phyloP scores from a whole-genome alignment of 64 coral and sea anemone species.

The Porites australiensis region DNA sequence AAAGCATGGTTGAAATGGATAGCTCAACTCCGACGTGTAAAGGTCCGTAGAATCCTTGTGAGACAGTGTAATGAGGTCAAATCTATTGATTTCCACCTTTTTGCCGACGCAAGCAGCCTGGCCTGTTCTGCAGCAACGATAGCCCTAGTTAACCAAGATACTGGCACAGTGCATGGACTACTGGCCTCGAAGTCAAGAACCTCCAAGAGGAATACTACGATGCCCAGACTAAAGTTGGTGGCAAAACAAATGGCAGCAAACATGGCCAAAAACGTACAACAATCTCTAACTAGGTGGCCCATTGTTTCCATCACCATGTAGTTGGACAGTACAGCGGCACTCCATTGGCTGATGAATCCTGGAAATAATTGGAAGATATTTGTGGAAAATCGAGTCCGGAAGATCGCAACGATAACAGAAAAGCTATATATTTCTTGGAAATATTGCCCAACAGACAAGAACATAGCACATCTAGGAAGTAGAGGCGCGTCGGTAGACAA shows the following conservation, averaged over 20 bases:
- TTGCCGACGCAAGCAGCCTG: too few relatives aligned
- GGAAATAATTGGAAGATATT: too few relatives aligned
- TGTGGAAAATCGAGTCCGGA: constrained; percentile 10
- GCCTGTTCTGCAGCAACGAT: too few relatives aligned
- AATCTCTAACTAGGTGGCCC: constrained; percentile 9
- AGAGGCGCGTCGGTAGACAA: constrained; percentile 6
- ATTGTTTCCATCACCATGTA: not conserved
- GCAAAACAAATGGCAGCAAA: constrained; percentile 2
- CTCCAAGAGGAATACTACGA: not conserved
- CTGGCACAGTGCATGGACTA: too few relatives aligned
- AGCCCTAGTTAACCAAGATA: too few relatives aligned
- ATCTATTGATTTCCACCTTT: constrained; percentile 4
- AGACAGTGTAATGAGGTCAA: constrained; percentile 29
- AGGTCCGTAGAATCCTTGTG: not conserved
- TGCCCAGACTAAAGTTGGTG: constrained; percentile 3
- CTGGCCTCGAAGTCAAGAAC: too few relatives aligned
- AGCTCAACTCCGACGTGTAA: too few relatives aligned
- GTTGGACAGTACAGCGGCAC: constrained; percentile 8
- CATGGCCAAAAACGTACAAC: constrained; percentile 6
- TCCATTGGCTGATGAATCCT: too few relatives aligned
- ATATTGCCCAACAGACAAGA: too few relatives aligned
- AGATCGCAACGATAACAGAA: too few relatives aligned
- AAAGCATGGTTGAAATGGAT: constrained; percentile 14
- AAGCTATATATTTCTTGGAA: too few relatives aligned
- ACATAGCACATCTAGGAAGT: not conserved